Base-by-base conservation (phyloP, 92 coral and sea anemone genomes). In the Pocillopora grandis region DNA sequence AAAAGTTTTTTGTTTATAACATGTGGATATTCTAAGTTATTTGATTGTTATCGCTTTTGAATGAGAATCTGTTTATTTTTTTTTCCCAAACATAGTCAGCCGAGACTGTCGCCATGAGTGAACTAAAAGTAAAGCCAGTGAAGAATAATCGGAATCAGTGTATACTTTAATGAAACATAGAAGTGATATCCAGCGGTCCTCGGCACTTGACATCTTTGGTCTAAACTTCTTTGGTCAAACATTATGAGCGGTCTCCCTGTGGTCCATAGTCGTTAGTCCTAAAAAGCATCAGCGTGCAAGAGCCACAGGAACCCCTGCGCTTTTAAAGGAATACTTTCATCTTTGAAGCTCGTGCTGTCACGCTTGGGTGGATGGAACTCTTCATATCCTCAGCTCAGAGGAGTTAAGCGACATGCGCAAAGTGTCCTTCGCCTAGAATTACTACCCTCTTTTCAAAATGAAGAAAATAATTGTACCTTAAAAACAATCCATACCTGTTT, bases 141-240 rank as follows among this genome's bases (percentile, higher is more conserved):
- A 70, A 35, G 16, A 70, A 71, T 59, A 59, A 20, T 18, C 11
- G 67, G 42, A 35, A 71, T 70, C 76, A 69, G 37, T 80, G 76
- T 68, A 79, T 27, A 57, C 85, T 52, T 57, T 80, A n/a, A 78
- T 55, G 56, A 67, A 77, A 63, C 72, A 62, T 49, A 23, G 67
- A 55, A 15, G 83, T 66, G 75, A 78, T 56, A 27, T 58, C 20
- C 69, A 81, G 57, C 85, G 67, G 66, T 37, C 61, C 56, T 42
- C 69, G 42, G 42, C 61, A 76, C 65, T 10, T 8, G 27, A 48
- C 14, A 56, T n/a, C 52, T 42, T 27, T 27, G 31, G 31, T 27
- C 31, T 27, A 27, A 27, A 27, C 31, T 27, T 69, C n/a, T 18
- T 36, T 36, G 62, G 68, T 66, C 60, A n/a, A 1, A 6, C n/a